Base-by-base conservation (phyloP, 2,113 vertebrate species). In the Stegastes partitus region DNA sequence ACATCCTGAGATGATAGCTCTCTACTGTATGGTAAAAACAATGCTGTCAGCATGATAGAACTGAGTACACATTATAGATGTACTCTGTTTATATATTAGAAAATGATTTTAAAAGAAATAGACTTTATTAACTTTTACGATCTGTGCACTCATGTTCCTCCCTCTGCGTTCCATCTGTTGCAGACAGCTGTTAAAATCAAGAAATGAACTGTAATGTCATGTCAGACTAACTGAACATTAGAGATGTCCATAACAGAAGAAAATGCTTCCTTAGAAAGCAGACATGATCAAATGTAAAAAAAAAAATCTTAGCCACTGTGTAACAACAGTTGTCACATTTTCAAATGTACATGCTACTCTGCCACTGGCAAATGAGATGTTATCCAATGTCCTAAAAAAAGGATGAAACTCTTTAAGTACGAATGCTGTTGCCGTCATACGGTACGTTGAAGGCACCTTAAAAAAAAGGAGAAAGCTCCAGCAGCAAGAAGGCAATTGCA, bases 201-300 rank as follows among this genome's bases (percentile, higher is more conserved):
- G 21, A 47, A 77, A 39, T 47, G 21, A 78, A 74, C 53, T 53
- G 44, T 14, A 83, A 83, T 47, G 50, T 73, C 22, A 74, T 61
- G 62, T 71, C 57, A 67, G 61, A 70, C 58, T 68, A 71, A 67
- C 34, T 63, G 65, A 89, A 88, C 84, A 88, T 79, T 79, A 89
- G 72, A 87, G 71, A 83, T 85, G 77, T 92, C 81, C 87, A 85
- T 70, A 83, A 82, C 65, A 84, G 49, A 57, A 75, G 59, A 85
- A 77, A 71, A 90, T 82, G 92, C 93, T 93, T 94, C 93, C 92
- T 92, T 79, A 93, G 91, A 94, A 93, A 94, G 93, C 93, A 94
- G 78, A 87, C 71, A 69, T 34, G 25, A 81, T 89, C 81, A 88
- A 78, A 83, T 84, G 64, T 75, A 73, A 82, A 34, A 79, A 78